A percentile compares a stretch with the other conserved stretches of the same genome.
Evolutionary conservation across 1,140 invertebrate genomes (phyloP).

Genomic region (Ceratoteleas bidentatus): DNA sequence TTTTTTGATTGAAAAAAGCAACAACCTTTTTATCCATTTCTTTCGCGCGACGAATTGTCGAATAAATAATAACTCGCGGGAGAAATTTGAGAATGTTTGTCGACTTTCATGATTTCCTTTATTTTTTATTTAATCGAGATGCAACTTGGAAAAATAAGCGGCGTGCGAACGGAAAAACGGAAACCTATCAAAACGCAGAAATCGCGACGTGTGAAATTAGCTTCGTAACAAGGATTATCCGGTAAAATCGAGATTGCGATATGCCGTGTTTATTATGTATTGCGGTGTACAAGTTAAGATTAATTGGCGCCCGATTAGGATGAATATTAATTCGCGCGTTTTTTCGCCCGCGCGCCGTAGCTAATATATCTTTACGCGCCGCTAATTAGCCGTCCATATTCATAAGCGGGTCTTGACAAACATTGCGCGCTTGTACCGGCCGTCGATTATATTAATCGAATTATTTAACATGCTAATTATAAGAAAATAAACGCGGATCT

Average conservation of each 20-base stretch:
- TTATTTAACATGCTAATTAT: too few relatives aligned
- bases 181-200: constrained; percentile 44
- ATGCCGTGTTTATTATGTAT: constrained; percentile 48
- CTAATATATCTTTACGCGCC: constrained; percentile 27
- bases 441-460: too few relatives aligned
- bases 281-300: constrained; percentile 38
- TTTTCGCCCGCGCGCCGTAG: constrained; percentile 14
- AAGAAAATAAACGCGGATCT: too few relatives aligned
- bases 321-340: constrained; percentile 41
- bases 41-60: too few relatives aligned
- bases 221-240: constrained; percentile 59
- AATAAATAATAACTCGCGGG: too few relatives aligned
- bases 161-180: constrained; percentile 13
- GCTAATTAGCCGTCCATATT: constrained; percentile 20
- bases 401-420: background rate
- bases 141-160: constrained; percentile 10
- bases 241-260: constrained; percentile 56
- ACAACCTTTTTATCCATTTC: too few relatives aligned
- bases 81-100: too few relatives aligned
- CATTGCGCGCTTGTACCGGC: too few relatives aligned
- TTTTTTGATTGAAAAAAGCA: too few relatives aligned
- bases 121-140: background rate
- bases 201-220: constrained; percentile 47
- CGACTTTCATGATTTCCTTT: background rate
- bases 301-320: constrained; percentile 20